A percentile compares a stretch with the other conserved stretches of the same genome.
Evolutionary conservation across 2,113 vertebrate species (phyloP).

Genomic region (Heliornis fulica): DNA sequence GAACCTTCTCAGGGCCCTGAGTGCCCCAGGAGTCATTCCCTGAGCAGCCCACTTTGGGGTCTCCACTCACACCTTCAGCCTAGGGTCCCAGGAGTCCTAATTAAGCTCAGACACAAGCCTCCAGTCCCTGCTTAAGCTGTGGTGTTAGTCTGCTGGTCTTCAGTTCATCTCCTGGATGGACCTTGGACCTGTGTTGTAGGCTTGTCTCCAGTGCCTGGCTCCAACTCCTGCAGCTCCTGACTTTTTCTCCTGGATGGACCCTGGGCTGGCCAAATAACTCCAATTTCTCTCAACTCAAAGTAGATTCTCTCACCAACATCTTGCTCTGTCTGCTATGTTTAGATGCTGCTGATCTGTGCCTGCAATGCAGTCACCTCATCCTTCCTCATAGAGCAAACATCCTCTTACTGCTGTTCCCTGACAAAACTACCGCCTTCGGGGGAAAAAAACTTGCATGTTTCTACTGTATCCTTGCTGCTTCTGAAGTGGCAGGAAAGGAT

Average conservation of each 20-base stretch:
- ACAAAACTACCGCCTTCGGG: not conserved
- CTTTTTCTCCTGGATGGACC: not conserved
- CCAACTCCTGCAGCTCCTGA: not conserved
- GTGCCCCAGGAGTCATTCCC: not conserved
- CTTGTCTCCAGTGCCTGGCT: not conserved
- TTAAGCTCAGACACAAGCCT: not conserved
- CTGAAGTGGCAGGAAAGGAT: not conserved
- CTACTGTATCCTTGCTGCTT: not conserved
- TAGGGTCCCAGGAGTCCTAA: not conserved
- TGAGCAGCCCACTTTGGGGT: not conserved
- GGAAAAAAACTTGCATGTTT: not conserved
- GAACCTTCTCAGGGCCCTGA: not conserved
- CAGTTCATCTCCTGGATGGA: not conserved
- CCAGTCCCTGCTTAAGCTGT: not conserved
- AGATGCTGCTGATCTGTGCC: not conserved
- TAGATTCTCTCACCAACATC: not conserved
- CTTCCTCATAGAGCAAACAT: accelerated
- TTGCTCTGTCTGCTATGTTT: not conserved
- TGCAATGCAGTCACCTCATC: not conserved
- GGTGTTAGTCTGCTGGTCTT: not conserved
- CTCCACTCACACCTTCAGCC: not conserved
- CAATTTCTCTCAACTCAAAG: not conserved
- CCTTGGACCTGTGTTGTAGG: not conserved
- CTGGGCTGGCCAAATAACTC: not conserved
- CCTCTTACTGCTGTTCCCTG: not conserved